Evolutionary conservation across 2,797 vertebrate species (phyloP), one percentile per base, ranked within the genome.

Genomic region (Perdix hodgsoniae): DNA sequence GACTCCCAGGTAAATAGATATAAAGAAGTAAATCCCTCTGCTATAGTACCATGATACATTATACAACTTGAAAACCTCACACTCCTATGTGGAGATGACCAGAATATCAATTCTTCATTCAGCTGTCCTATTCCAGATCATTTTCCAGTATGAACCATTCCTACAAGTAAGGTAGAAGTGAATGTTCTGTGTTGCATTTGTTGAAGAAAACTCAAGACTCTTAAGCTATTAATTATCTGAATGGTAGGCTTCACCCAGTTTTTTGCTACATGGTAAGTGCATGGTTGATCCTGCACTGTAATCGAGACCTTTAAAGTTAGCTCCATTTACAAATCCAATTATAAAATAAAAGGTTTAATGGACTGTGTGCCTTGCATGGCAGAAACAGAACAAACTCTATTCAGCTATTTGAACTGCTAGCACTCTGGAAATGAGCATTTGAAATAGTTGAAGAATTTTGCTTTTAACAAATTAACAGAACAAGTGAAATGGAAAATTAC

Each of bases 401-500:
- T 37, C 14, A 66, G 59, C 9, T 33, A 76, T 54, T 72, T 52
- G 50, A 86, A 44, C 44, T 52, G 47, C 24, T 61, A 23, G 11
- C 26, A 5, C 18, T 80, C 44, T 80, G 33, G 44, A 79, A 91
- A 70, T 4, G 40, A 84, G 39, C 18, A 60, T 31, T 13, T 23
- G 39, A n/a, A 88, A 35, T 72, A 54, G 10, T 18, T 42, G 21
- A 81, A 76, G 49, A 90, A 92, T 64, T 4, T 40, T 6, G 1
- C 22, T 70, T 90, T 84, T 42, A 90, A 86, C 4, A 23, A 90
- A 83, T 76, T 59, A 91, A 22, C 18, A 78, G 50, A 60, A 65
- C 27, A 92, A 83, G 72, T n/a, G 12, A 91, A 88, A 94, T 3
- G 3, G 61, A 91, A 95, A 92, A 76, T 76, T 44, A 44, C 6